Base-by-base conservation (phyloP, 1,140 invertebrate genomes). In the Eurosta solidaginis region DNA sequence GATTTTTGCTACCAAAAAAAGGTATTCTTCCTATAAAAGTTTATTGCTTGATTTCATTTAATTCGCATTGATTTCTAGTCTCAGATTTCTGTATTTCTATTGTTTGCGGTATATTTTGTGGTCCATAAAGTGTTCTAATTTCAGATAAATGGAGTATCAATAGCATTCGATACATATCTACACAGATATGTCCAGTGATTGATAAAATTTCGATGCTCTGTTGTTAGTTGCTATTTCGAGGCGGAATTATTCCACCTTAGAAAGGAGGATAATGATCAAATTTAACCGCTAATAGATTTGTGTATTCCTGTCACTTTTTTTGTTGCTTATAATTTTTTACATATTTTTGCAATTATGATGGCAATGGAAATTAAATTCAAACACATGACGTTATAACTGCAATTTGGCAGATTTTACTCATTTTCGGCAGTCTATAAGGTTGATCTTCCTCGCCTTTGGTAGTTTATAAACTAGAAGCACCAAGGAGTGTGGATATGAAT, bases 41-140 rank as follows among this genome's bases (percentile, higher is more conserved):
- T 59, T 42, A 20, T 68, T 10, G 2, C n/a, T 68, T 29, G 17
- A 68, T 40, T 68, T 29, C 59, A 2, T 59, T 14, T n/a, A 33
- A 59, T 33, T 59, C 54, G 59, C 33, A 68, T 68, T 68, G 59
- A 68, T 68, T 68, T 68, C 17, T 40, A 33, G n/a, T 68, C 22
- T n/a, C 0, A 1, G 33, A 68, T 22, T 68, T 40, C 59, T 1
- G 22, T 68, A 20, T 42, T 68, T 29, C 59, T 40, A 68, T 68
- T 68, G 59, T 68, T 68, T 68, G 59, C 10, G 59, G 59, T 29
- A 33, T 33, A 42, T 68, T 68, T 68, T 68, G 59, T 68, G 59
- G 59, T 68, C 59, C 22, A 68, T 68, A 68, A 68, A 68, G 22
- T 68, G 40, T 68, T n/a, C 29, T 68, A 14, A 68, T 68, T 68